Evolutionary conservation across 2,797 vertebrate genomes (phyloP).

Genomic region (Mormyrus proboscirostris): DNA sequence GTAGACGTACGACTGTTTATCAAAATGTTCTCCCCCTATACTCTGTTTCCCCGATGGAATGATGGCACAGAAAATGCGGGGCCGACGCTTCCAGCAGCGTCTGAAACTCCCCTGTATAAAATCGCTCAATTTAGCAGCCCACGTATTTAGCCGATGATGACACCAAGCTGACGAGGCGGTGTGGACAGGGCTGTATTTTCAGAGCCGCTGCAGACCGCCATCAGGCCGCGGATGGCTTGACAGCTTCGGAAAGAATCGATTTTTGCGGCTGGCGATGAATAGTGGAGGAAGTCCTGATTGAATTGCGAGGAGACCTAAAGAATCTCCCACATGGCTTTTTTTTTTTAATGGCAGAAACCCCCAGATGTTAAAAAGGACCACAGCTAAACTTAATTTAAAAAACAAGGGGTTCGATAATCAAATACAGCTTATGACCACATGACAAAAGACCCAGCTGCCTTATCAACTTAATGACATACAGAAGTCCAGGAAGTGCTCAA

Average conservation of each 20-base stretch:
- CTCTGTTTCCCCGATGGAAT: not conserved
- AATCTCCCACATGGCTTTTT: slow-evolving; percentile 58
- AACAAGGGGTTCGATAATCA: slow-evolving; percentile 67
- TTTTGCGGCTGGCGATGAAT: slow-evolving; percentile 57
- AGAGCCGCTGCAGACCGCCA: not conserved
- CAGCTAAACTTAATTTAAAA: slow-evolving; percentile 67
- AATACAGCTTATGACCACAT: slow-evolving; percentile 64
- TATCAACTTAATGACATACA: slow-evolving; percentile 66
- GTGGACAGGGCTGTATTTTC: not conserved
- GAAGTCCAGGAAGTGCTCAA: slow-evolving; percentile 52
- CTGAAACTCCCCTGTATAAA: not conserved
- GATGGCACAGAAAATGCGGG: not conserved
- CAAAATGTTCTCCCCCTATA: not conserved
- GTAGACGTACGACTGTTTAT: not conserved
- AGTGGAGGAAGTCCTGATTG: slow-evolving; percentile 71
- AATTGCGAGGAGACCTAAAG: slow-evolving; percentile 69
- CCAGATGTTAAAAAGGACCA: slow-evolving; percentile 70
- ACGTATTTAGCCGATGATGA: not conserved
- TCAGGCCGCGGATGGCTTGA: slow-evolving; percentile 7
- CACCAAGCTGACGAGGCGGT: not conserved
- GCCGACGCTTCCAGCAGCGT: not conserved
- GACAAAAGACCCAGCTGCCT: slow-evolving; percentile 60
- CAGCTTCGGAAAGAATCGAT: slow-evolving; percentile 42
- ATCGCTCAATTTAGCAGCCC: not conserved
- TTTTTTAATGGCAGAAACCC: slow-evolving; percentile 62